Evolutionary conservation across 2,113 vertebrate species (phyloP), one percentile per base, ranked within the genome.

Genomic region (Epinephelus lanceolatus): DNA sequence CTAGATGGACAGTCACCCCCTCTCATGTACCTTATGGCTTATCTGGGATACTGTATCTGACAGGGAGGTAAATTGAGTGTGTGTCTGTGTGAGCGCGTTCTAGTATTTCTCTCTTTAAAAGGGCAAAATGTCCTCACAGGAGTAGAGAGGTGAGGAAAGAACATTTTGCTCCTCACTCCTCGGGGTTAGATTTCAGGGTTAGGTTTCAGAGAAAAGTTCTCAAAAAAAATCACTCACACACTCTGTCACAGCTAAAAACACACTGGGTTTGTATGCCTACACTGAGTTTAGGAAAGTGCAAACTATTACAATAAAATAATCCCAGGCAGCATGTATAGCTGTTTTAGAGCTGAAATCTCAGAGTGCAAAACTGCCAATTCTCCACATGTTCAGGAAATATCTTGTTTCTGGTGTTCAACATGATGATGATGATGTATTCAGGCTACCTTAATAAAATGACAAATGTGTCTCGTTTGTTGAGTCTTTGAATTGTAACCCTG

Each of bases 1-100:
- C 94, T 90, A 9, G 85, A 89, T 87, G 79, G 86, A 85, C 86
- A 86, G 81, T 85, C 82, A 27, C 63, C 68, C 78, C 49, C 76
- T 23, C 71, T 80, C 47, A 76, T 89, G 83, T 83, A 88, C 81
- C 89, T 88, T 56, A 82, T 74, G 67, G 49, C 86, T 90, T 88
- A 91, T 93, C 91, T 85, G 66, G 60, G 75, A 85, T 83, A 87
- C 89, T 83, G 88, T 91, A 91, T 89, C 84, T 70, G 76, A 49
- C 77, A 83, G 85, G 67, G 62, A 87, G 83, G 78, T 56, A 61
- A 82, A 75, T 60, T 27, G n/a, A 67, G 40, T 80, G 61, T 30
- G 63, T 68, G 75, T 52, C 3, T 37, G 59, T 45, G 25, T 68
- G 61, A 45, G 71, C 52, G 76, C 51, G 9, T 80, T 79, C 61